Evolutionary conservation across 2,113 vertebrate genomes (phyloP).

Genomic region (Hemiscyllium ocellatum): DNA sequence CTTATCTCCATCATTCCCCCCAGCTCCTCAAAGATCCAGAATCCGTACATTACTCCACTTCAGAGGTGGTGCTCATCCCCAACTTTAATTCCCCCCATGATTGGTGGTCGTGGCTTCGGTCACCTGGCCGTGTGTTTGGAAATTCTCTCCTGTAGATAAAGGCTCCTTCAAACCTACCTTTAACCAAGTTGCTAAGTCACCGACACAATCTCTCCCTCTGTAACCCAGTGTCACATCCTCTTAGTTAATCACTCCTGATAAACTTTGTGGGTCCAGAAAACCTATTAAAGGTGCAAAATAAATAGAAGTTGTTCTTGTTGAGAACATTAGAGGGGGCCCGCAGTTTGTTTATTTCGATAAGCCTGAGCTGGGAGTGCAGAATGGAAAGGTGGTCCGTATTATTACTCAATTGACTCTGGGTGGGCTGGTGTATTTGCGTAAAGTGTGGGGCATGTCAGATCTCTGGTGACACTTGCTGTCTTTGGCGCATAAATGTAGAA

Average conservation of each 20-base stretch:
- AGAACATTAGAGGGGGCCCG: background rate
- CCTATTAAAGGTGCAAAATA: background rate
- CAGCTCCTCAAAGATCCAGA: background rate
- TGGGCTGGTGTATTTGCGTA: conserved; percentile 11
- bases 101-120: background rate
- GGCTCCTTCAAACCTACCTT: background rate
- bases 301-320: background rate
- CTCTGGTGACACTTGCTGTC: conserved; percentile 36
- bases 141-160: background rate
- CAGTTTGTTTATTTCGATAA: conserved; percentile 38
- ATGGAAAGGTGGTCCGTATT: conserved; percentile 39
- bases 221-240: background rate
- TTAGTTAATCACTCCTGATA: background rate
- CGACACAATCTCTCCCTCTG: background rate
- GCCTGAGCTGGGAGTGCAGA: background rate
- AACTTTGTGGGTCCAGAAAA: background rate
- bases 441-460: conserved; percentile 34
- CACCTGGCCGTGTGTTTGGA: background rate
- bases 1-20: background rate
- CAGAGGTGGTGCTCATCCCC: background rate
- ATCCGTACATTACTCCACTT: background rate
- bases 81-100: background rate
- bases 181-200: background rate
- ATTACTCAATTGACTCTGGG: conserved; percentile 41
- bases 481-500: conserved; percentile 14